Evolutionary conservation across 2,113 vertebrate genomes (phyloP).

Genomic region (Python bivittatus): DNA sequence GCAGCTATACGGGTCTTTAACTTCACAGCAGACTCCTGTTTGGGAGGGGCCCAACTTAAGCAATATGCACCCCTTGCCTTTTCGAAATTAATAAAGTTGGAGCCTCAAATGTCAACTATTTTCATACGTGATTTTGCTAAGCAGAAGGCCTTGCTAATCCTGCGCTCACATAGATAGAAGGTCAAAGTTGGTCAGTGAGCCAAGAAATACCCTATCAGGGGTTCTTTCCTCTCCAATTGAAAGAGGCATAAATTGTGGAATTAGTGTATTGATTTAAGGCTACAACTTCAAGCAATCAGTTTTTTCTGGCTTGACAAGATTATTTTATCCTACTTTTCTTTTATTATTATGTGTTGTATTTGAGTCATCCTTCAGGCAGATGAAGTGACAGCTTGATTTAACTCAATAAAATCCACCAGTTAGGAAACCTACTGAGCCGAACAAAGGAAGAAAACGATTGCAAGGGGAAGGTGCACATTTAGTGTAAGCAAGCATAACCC

Average conservation of each 20-base stretch:
- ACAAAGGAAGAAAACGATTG: slow-evolving; percentile 80
- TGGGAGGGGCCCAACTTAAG: slow-evolving; percentile 34
- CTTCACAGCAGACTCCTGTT: not conserved
- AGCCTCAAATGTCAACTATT: slow-evolving; percentile 87
- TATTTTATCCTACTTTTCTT: slow-evolving; percentile 99
- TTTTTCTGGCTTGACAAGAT: slow-evolving; percentile 99
- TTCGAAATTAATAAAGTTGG: slow-evolving; percentile 87
- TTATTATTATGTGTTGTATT: slow-evolving; percentile 99
- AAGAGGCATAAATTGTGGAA: slow-evolving; percentile 98
- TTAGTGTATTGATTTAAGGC: slow-evolving; percentile 99
- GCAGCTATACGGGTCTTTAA: not conserved
- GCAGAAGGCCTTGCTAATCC: slow-evolving; percentile 91
- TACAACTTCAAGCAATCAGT: slow-evolving; percentile 96
- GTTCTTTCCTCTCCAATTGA: slow-evolving; percentile 93
- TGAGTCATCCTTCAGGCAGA: slow-evolving; percentile 98
- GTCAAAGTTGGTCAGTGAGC: slow-evolving; percentile 99
- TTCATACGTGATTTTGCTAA: slow-evolving; percentile 92
- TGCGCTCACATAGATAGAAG: slow-evolving; percentile 88
- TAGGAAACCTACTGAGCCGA: slow-evolving; percentile 95
- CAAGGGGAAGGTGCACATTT: slow-evolving; percentile 75
- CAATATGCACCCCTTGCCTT: slow-evolving; percentile 61
- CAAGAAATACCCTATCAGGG: slow-evolving; percentile 99
- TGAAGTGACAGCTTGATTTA: slow-evolving; percentile 99
- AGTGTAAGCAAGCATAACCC: slow-evolving; percentile 75
- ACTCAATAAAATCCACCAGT: slow-evolving; percentile 97